phyloP scores from a whole-genome alignment of 2,113 vertebrate species.

The Baryphthengus martii region DNA sequence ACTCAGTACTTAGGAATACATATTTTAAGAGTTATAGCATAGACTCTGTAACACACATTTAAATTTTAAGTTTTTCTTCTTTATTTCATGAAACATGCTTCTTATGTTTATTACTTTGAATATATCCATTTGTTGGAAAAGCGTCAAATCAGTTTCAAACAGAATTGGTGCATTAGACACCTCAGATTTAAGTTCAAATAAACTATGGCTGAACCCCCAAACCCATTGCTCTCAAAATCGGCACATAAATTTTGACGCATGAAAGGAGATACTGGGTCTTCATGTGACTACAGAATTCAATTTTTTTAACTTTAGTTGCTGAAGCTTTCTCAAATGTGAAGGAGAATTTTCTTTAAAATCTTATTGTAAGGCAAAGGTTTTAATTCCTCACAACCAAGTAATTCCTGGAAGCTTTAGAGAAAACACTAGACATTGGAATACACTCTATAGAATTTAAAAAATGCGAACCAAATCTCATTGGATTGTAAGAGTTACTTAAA shows the following conservation, averaged over 20 bases:
- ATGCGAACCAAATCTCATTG: not conserved
- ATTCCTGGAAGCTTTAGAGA: not conserved
- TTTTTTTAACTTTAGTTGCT: not conserved
- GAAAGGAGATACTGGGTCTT: not conserved
- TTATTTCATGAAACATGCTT: not conserved
- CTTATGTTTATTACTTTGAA: not conserved
- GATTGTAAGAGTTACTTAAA: not conserved
- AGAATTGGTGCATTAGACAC: not conserved
- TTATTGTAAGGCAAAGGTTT: not conserved
- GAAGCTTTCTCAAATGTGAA: not conserved
- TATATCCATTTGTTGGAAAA: not conserved
- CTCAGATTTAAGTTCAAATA: not conserved
- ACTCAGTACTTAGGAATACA: not conserved
- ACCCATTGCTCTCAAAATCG: not conserved
- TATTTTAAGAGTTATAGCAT: not conserved
- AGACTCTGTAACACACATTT: not conserved
- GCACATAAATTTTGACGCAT: not conserved
- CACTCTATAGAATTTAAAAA: not conserved
- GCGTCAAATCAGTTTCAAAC: not conserved
- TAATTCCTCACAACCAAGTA: not conserved
- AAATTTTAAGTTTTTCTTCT: not conserved
- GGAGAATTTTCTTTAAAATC: not conserved
- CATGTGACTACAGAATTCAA: not conserved
- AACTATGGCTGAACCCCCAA: not conserved
- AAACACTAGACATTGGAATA: not conserved